Base-by-base conservation (phyloP, 2,113 vertebrate genomes). In the Okapia johnstoni region DNA sequence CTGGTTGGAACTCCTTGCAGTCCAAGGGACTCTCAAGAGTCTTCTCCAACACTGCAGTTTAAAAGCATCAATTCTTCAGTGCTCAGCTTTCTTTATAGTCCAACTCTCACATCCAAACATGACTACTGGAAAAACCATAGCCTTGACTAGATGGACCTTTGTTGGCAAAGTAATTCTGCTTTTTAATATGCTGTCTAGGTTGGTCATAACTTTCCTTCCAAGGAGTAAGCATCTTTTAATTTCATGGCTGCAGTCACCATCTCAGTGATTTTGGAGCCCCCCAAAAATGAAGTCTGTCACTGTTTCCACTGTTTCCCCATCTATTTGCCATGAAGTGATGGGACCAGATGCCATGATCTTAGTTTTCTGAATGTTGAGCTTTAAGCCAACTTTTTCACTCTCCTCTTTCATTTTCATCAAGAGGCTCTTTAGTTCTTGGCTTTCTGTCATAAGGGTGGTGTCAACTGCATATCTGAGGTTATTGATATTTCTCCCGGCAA, bases 271-370 rank as follows among this genome's bases (percentile, higher is more conserved):
- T n/a, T 16, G 61, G 15, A 63, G 7, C 7, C 61, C n/a, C 14
- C 0, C 0, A 3, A n/a, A 4, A 63, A 63, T 63, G 7, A 63
- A 63, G 15, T 63, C 7, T 4, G 15, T 8, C 30, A 63, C 30
- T 63, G 61, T 16, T 33, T 61, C 30, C 30, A 33, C 30, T 33
- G 14, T n/a, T 63, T 63, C 61, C 15, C 30, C 30, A 8, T n/a
- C 15, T 63, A 63, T n/a, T 63, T 63, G 30, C 3, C 61, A 63
- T 63, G 60, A 63, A 63, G 14, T 63, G 30, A 33, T 63, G 61
- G 15, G 3, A n/a, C 7, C 7, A 4, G 30, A n/a, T 63, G 30
- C 4, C 61, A n/a, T 63, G 30, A 63, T n/a, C 30, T n/a, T n/a
- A 17, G 61, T 33, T 63, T n/a, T n/a, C 61, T n/a, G 15, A 63